A percentile compares a stretch with the other conserved stretches of the same genome.
These are phyloP conservation scores for Clarias gariepinus DNA, from an alignment of 2,113 vertebrate species.

Conservation along the genomic window DNA sequence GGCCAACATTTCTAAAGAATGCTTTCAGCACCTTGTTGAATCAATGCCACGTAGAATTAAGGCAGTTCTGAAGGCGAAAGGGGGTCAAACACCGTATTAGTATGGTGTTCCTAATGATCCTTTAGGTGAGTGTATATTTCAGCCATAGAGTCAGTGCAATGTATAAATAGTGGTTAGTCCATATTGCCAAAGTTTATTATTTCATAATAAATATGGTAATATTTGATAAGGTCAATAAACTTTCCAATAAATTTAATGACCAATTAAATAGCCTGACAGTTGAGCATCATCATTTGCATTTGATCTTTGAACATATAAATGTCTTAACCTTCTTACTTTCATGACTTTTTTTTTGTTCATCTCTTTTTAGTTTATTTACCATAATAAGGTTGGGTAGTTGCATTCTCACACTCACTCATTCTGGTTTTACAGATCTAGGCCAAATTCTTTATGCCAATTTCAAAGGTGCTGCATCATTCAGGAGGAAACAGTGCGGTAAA, in stretches of 20 bases:
- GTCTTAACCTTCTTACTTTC: neutral
- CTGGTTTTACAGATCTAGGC: constrained; percentile 39
- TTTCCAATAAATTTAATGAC: neutral
- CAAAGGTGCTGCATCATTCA: constrained; percentile 14
- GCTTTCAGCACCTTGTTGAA: no score
- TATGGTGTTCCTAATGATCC: no score
- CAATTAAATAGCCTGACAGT: neutral
- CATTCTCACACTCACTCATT: neutral
- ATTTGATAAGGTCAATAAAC: neutral
- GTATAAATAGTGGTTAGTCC: neutral
- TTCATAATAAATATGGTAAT: neutral
- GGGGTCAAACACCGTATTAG: no score
- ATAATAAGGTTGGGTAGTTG: neutral
- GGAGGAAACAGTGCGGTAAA: neutral
- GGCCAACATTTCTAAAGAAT: no score
- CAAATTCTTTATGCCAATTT: constrained; percentile 29
- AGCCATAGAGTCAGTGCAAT: no score
- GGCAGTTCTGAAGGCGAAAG: no score
- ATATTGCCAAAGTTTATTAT: neutral
- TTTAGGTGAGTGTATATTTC: no score
- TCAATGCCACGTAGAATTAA: no score
- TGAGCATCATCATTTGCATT: neutral
- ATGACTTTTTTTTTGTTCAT: constrained; percentile 14
- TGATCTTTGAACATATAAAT: neutral
- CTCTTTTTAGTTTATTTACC: neutral